Conservation (phyloP, 2,888 invertebrate species). For the Caenorhabditis imperialis region DNA sequence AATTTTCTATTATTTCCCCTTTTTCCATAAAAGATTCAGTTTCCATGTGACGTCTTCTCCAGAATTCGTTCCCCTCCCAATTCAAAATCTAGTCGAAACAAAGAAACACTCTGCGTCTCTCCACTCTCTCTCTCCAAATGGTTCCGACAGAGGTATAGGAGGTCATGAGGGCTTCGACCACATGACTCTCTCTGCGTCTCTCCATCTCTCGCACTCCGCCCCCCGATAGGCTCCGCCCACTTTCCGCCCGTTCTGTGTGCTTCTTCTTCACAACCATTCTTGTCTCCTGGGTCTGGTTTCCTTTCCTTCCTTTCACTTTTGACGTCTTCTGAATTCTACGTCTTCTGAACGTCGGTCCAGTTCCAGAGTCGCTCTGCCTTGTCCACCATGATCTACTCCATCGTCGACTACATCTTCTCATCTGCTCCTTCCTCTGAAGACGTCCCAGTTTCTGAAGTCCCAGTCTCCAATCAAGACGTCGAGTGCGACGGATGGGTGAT, state of each 20-base stretch:
- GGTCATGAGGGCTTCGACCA: slow-evolving; percentile 38
- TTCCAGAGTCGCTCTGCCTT: background rate
- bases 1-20: too few relatives aligned
- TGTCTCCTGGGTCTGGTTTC: background rate
- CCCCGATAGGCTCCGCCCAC: slow-evolving; percentile 9
- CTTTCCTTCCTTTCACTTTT: background rate
- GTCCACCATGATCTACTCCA: slow-evolving; percentile 9
- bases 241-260: slow-evolving; percentile 31
- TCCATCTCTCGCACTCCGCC: background rate
- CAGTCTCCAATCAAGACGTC: background rate
- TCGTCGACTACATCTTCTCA: slow-evolving; percentile 11
- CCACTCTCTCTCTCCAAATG: slow-evolving; percentile 9
- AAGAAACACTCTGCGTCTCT: too few relatives aligned
- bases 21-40: too few relatives aligned
- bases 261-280: slow-evolving; percentile 12
- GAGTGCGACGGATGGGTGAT: slow-evolving; percentile 25
- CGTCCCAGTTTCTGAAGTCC: background rate
- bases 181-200: slow-evolving; percentile 24
- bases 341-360: too few relatives aligned
- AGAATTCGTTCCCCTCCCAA: too few relatives aligned
- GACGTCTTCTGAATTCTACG: background rate
- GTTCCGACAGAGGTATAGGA: slow-evolving; percentile 24
- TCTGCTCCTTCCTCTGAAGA: background rate
- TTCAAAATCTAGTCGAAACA: too few relatives aligned
- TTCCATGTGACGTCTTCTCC: too few relatives aligned